phyloP scores from a whole-genome alignment of 2,888 invertebrate genomes.

The Leptinotarsa tumamoca region DNA sequence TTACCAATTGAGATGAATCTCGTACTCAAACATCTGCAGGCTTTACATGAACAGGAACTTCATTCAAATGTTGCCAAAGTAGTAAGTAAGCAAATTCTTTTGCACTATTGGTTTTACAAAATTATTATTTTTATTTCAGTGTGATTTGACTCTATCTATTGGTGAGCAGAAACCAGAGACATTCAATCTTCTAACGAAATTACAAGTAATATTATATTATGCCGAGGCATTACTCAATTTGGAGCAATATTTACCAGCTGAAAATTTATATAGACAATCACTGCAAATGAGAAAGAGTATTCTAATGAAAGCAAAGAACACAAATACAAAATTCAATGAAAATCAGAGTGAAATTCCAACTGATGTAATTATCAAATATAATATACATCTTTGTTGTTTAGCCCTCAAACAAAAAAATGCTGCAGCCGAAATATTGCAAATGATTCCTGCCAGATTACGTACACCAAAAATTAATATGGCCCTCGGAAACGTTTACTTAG shows the following conservation, averaged over 20 bases:
- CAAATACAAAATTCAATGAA: slow-evolving; percentile 65
- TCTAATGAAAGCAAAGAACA: slow-evolving; percentile 68
- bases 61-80: slow-evolving; percentile 79
- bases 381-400: slow-evolving; percentile 77
- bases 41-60: slow-evolving; percentile 77
- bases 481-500: slow-evolving; percentile 78
- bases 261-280: slow-evolving; percentile 75
- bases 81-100: slow-evolving; percentile 68
- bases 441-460: slow-evolving; percentile 74
- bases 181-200: slow-evolving; percentile 72
- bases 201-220: slow-evolving; percentile 77
- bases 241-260: slow-evolving; percentile 77
- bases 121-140: slow-evolving; percentile 67
- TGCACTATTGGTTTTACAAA: neutral
- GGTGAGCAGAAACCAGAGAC: slow-evolving; percentile 76
- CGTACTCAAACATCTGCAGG: slow-evolving; percentile 76
- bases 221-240: slow-evolving; percentile 78
- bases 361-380: slow-evolving; percentile 79
- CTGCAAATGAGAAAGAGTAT: slow-evolving; percentile 75
- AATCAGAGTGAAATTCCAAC: slow-evolving; percentile 69
- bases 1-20: slow-evolving; percentile 65
- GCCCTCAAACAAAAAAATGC: slow-evolving; percentile 75
- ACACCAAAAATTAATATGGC: slow-evolving; percentile 82
- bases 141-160: slow-evolving; percentile 74
- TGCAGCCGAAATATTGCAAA: slow-evolving; percentile 71